Conservation (phyloP, 92 coral and sea anemone species). For the Actinernus sp. region DNA sequence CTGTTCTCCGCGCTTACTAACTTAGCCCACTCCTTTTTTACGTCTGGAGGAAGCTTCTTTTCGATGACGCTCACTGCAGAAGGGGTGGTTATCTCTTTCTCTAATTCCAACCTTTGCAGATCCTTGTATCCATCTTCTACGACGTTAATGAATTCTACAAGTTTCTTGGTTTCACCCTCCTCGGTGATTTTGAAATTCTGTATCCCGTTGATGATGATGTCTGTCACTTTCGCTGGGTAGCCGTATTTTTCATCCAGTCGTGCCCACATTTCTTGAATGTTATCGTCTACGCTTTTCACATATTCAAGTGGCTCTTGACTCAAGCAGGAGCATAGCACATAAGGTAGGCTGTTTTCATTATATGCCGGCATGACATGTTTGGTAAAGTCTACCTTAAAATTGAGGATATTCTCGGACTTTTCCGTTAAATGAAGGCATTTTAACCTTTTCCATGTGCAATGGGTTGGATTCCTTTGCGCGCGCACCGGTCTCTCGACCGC, state of each 20-base stretch:
- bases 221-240: background rate
- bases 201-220: background rate
- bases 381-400: constrained; percentile 1
- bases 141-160: background rate
- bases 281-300: constrained; percentile 41
- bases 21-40: no score
- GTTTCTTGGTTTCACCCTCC: background rate
- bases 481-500: background rate
- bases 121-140: constrained; percentile 48
- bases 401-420: constrained; percentile 13
- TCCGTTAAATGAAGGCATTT: constrained; percentile 18
- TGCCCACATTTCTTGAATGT: constrained; percentile 51
- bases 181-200: background rate
- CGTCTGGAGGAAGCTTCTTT: no score
- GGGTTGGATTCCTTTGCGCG: constrained; percentile 22
- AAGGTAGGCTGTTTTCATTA: constrained; percentile 6
- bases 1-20: no score
- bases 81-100: constrained; percentile 53
- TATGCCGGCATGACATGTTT: constrained; percentile 12
- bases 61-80: constrained; percentile 54
- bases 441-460: constrained; percentile 19
- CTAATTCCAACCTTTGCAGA: constrained; percentile 38
- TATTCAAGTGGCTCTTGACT: constrained; percentile 19
- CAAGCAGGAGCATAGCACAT: constrained; percentile 39
- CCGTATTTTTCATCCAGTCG: constrained; percentile 26